Conservation (phyloP, 2,888 invertebrate genomes). For the Stenotaenia linearis region DNA sequence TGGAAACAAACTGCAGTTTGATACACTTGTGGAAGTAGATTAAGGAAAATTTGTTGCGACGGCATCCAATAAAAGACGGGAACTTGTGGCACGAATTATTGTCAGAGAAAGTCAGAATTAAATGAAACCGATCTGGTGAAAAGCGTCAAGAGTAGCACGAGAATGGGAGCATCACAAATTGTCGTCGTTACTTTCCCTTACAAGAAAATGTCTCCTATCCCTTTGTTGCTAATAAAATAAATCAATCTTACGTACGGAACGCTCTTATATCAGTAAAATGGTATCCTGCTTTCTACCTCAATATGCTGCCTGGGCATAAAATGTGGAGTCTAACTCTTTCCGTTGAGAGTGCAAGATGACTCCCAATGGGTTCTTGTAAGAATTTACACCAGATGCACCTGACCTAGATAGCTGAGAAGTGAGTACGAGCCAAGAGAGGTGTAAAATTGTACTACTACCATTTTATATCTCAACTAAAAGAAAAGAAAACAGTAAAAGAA, state of each 20-base stretch:
- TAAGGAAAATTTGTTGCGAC: not conserved
- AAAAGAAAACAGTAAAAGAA: not conserved
- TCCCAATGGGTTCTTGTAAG: not conserved
- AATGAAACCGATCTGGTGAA: not conserved
- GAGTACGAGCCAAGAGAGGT: not conserved
- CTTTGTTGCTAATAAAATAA: not conserved
- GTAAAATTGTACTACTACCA: not conserved
- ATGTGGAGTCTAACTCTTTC: not conserved
- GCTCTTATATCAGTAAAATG: not conserved
- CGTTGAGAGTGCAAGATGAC: not conserved
- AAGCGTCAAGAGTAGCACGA: not conserved
- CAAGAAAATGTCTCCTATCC: not conserved
- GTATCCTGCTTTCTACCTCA: not conserved
- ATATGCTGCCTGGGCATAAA: not conserved
- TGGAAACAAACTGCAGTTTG: not conserved
- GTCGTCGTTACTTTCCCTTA: not conserved
- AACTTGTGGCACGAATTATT: conserved; percentile 5
- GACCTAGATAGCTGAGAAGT: not conserved
- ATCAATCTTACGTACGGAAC: not conserved
- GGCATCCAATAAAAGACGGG: not conserved
- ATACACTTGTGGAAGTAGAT: not conserved
- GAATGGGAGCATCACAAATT: not conserved
- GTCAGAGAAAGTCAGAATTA: conserved; percentile 12
- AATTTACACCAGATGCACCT: conserved; percentile 16
- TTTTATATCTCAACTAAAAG: not conserved